These are phyloP conservation scores for Ailurus styani DNA, from an alignment of 2,113 vertebrate genomes.

Conservation along the genomic window DNA sequence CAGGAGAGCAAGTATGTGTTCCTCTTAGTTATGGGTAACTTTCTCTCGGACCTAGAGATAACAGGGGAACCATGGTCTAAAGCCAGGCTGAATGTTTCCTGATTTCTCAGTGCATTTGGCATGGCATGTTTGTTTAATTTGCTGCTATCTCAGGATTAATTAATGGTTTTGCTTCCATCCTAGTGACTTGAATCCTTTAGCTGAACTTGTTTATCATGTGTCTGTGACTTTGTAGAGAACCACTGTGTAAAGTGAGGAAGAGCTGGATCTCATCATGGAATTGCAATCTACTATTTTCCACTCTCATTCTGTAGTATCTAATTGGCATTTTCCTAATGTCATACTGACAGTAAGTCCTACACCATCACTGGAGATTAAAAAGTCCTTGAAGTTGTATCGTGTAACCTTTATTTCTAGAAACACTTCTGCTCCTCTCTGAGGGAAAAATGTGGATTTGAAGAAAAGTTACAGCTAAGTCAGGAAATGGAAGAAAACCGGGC, in stretches of 20 bases:
- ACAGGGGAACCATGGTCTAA: neutral
- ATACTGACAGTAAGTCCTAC: neutral
- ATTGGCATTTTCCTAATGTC: neutral
- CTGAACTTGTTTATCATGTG: neutral
- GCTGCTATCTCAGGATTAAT: neutral
- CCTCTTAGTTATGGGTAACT: neutral
- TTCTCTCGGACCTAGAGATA: neutral
- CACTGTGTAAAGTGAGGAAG: neutral
- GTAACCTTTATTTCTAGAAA: neutral
- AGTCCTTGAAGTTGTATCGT: neutral
- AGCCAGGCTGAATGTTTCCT: neutral
- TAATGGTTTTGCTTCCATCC: neutral
- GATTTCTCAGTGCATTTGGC: neutral
- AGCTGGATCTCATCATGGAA: neutral
- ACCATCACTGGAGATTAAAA: neutral
- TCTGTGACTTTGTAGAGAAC: neutral
- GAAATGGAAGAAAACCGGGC: neutral
- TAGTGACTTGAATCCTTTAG: neutral
- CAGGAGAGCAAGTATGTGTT: neutral
- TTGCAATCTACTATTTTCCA: neutral
- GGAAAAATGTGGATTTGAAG: neutral
- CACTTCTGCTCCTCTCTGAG: neutral
- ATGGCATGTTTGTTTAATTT: neutral
- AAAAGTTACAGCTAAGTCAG: constrained; percentile 28
- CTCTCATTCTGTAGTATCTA: neutral